phyloP scores from a whole-genome alignment of 2,797 vertebrate species.

The Rhincodon typus region DNA sequence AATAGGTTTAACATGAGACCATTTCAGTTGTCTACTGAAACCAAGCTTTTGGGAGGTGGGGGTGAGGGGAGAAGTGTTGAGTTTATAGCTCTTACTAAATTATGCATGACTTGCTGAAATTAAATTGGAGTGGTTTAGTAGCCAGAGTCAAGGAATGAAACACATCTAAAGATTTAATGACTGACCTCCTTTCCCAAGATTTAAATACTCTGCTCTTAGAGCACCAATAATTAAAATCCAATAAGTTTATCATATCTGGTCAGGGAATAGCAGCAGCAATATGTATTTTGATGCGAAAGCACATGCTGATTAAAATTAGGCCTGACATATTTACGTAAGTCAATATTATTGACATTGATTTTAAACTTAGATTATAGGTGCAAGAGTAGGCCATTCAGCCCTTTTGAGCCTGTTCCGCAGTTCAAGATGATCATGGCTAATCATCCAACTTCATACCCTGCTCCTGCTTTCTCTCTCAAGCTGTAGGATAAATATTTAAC shows the following conservation, averaged over 20 bases:
- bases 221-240: background rate
- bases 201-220: background rate
- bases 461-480: too few species aligned
- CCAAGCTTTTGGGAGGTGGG: background rate
- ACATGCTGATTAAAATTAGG: background rate
- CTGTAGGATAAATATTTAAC: too few species aligned
- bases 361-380: background rate
- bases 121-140: background rate
- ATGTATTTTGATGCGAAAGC: constrained; percentile 47
- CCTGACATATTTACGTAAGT: constrained; percentile 41
- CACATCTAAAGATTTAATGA: background rate
- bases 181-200: background rate
- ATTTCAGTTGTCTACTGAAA: background rate
- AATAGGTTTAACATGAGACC: background rate
- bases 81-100: background rate
- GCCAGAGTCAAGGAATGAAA: background rate
- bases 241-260: background rate
- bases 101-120: background rate
- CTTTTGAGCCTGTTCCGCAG: too few species aligned
- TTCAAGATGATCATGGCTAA: too few species aligned
- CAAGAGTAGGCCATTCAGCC: too few species aligned
- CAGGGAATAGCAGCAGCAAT: background rate
- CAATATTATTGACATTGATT: constrained; percentile 46
- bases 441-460: too few species aligned
- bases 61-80: background rate